These are phyloP conservation scores for Lutraria lutraria DNA, from an alignment of 2,888 invertebrate species.

Conservation along the genomic window DNA sequence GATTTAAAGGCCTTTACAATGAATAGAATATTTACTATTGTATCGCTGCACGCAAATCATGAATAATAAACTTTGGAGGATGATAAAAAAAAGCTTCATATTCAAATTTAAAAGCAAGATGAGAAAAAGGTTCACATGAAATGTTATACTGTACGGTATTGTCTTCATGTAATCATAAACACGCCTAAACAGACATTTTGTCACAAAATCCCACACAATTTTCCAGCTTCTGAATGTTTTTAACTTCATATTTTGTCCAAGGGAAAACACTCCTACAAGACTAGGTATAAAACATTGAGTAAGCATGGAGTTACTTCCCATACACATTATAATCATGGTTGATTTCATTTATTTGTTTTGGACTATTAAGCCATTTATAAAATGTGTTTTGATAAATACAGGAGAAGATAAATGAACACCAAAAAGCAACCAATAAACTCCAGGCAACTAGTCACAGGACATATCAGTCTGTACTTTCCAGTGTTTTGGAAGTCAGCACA, in stretches of 20 bases:
- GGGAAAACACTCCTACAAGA: constrained; percentile 21
- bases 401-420: no score
- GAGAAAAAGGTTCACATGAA: constrained; percentile 52
- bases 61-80: constrained; percentile 64
- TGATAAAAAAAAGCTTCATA: constrained; percentile 53
- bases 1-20: constrained; percentile 67
- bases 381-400: no score
- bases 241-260: constrained; percentile 3
- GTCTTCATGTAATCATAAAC: background rate
- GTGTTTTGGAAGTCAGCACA: no score
- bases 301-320: constrained; percentile 27
- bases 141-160: constrained; percentile 21
- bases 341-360: no score
- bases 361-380: no score
- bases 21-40: constrained; percentile 67
- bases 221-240: background rate
- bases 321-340: background rate
- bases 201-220: background rate
- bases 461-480: no score
- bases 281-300: background rate
- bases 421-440: no score
- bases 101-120: constrained; percentile 32
- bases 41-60: constrained; percentile 62
- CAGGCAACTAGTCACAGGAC: no score
- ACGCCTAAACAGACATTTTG: background rate